A percentile compares a stretch with the other conserved stretches of the same genome.
Conservation (phyloP, 2,797 vertebrate species). For the Leuciscus waleckii region DNA sequence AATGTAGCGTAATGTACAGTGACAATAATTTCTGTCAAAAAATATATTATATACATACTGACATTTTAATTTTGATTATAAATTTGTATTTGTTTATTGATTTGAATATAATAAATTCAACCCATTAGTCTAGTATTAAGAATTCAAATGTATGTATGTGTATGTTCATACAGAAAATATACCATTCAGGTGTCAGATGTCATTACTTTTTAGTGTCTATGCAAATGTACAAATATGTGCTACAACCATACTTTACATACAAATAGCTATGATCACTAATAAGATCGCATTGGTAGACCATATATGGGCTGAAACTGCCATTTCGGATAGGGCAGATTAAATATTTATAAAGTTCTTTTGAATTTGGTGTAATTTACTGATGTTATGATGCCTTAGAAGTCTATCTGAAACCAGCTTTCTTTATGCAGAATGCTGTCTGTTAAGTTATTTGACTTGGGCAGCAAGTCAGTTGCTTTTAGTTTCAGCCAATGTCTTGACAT, state of each 20-base stretch:
- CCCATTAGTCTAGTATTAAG: neutral
- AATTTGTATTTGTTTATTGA: neutral
- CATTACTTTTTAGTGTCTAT: neutral
- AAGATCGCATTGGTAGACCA: neutral
- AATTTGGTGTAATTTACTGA: neutral
- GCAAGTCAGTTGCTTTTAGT: neutral
- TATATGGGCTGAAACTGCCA: neutral
- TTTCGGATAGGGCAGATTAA: neutral
- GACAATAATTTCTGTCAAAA: too few relatives aligned
- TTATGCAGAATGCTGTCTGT: neutral
- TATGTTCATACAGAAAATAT: neutral
- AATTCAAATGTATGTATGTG: neutral
- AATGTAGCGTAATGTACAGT: too few relatives aligned
- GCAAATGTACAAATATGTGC: neutral
- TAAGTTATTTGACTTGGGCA: neutral
- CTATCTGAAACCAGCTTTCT: neutral
- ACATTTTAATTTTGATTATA: too few relatives aligned
- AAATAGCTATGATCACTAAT: neutral
- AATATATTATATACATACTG: too few relatives aligned
- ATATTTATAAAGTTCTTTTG: neutral
- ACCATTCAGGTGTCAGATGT: neutral
- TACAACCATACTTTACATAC: neutral
- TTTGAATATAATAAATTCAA: neutral
- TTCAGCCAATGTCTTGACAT: conserved; percentile 8
- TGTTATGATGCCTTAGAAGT: neutral